Percentiles rank a stretch among this genome's conserved stretches.
Conservation (phyloP, 2,888 invertebrate genomes). For the Onchidella celtica region DNA sequence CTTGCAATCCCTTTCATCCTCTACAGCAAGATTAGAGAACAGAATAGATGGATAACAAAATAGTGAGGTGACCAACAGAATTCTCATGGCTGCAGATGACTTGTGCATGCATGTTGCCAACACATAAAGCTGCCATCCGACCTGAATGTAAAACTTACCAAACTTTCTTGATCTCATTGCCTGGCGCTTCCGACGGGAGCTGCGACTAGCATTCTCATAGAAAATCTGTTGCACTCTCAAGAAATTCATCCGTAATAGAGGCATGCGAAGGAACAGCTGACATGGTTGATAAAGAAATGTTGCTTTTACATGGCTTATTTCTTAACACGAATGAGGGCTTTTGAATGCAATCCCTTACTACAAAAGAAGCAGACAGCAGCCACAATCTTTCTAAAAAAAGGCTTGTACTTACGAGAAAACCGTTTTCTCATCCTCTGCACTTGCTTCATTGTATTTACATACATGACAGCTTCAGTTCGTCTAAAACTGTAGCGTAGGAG, state of each 20-base stretch:
- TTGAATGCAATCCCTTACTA: slow-evolving; percentile 33
- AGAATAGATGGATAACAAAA: neutral
- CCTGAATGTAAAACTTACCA: too few relatives aligned
- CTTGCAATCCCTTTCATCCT: slow-evolving; percentile 47
- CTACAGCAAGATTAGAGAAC: neutral
- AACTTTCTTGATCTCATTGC: neutral
- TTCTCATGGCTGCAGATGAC: neutral
- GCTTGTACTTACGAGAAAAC: neutral
- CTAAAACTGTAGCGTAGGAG: slow-evolving; percentile 25
- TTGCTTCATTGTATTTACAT: slow-evolving; percentile 48
- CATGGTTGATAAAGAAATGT: slow-evolving; percentile 15
- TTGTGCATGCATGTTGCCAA: neutral
- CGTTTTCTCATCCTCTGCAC: slow-evolving; percentile 34
- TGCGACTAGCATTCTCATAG: slow-evolving; percentile 43
- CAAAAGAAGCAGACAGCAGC: neutral
- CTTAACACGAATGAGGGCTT: neutral
- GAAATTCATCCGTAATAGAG: slow-evolving; percentile 26
- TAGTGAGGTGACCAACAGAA: neutral
- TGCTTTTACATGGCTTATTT: neutral
- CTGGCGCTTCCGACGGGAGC: slow-evolving; percentile 21
- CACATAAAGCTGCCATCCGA: too few relatives aligned
- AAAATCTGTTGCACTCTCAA: slow-evolving; percentile 35
- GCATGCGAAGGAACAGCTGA: slow-evolving; percentile 42
- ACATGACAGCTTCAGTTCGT: slow-evolving; percentile 44
- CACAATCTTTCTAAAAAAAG: neutral